Percentiles rank a stretch among this genome's conserved stretches.
These are phyloP conservation scores for Trachops cirrhosus DNA, from an alignment of 2,797 vertebrate genomes.

Conservation along the genomic window DNA sequence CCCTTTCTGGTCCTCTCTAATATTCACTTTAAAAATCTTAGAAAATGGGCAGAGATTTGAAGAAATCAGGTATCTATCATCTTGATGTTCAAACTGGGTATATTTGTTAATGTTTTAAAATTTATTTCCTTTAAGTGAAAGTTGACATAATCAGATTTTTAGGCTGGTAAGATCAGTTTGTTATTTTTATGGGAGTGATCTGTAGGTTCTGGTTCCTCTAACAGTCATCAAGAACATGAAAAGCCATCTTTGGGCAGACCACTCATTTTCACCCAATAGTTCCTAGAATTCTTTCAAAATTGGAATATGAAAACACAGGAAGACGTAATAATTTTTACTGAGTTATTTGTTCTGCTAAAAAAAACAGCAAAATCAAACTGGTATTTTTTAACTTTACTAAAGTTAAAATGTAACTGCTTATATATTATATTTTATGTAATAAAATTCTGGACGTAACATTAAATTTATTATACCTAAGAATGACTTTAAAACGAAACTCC, in stretches of 20 bases:
- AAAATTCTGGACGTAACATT: neutral
- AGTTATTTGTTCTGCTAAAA: neutral
- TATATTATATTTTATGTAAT: neutral
- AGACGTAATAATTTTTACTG: neutral
- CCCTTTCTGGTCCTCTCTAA: neutral
- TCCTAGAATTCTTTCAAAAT: neutral
- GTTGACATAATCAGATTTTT: neutral
- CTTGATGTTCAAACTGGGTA: neutral
- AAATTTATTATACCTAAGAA: neutral
- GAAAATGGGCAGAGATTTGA: neutral
- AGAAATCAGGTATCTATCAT: neutral
- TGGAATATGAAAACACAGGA: neutral
- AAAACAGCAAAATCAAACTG: neutral
- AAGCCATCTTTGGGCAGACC: neutral
- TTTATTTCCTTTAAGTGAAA: neutral
- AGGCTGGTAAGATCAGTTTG: neutral
- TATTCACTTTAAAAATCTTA: neutral
- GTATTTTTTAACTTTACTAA: neutral
- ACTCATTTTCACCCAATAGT: neutral
- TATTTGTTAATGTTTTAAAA: neutral
- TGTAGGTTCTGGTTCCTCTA: neutral
- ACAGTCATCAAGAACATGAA: neutral
- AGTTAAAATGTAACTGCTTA: neutral
- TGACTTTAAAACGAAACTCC: neutral
- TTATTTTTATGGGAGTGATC: neutral